A percentile compares a stretch with the other conserved stretches of the same genome.
phyloP scores from a whole-genome alignment of 1,140 invertebrate species.

The Drosophila ficusphila region DNA sequence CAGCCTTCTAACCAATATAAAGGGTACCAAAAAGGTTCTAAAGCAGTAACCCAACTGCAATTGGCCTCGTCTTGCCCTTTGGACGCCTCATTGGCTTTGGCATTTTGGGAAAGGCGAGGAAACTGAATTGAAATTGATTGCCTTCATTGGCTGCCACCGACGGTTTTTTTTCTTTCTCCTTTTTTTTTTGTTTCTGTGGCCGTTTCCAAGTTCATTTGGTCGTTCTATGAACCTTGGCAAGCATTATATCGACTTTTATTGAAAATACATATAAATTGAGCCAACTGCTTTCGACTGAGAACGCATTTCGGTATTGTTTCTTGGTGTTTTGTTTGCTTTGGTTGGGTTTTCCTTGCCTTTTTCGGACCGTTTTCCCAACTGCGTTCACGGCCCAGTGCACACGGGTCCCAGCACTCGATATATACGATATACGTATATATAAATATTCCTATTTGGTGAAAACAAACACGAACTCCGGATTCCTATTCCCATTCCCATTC shows the following conservation, averaged over 20 bases:
- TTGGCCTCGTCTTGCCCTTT: constrained; percentile 78
- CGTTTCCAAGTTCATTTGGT: constrained; percentile 76
- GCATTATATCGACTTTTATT: constrained; percentile 78
- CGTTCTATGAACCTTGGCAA: constrained; percentile 78
- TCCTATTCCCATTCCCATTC: constrained; percentile 60
- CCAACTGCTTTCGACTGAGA: constrained; percentile 59
- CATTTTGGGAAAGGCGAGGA: constrained; percentile 61
- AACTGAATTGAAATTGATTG: constrained; percentile 82
- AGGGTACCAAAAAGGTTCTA: constrained; percentile 58
- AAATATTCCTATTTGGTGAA: constrained; percentile 62
- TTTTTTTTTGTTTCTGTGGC: constrained; percentile 30
- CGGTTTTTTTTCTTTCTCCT: constrained; percentile 22
- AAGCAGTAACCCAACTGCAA: constrained; percentile 49
- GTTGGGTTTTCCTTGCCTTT: constrained; percentile 49
- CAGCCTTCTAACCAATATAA: background rate
- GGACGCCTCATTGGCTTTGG: constrained; percentile 72
- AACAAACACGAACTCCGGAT: constrained; percentile 73
- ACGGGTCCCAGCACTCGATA: constrained; percentile 40
- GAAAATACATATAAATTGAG: constrained; percentile 76
- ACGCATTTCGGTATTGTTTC: constrained; percentile 45
- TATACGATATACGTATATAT: constrained; percentile 18
- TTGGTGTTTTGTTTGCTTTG: constrained; percentile 33
- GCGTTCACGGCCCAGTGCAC: constrained; percentile 63
- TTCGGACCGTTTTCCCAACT: constrained; percentile 50
- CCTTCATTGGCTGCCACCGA: constrained; percentile 63